Base-by-base conservation (phyloP, 2,888 invertebrate genomes). In the Cepaea hortensis region DNA sequence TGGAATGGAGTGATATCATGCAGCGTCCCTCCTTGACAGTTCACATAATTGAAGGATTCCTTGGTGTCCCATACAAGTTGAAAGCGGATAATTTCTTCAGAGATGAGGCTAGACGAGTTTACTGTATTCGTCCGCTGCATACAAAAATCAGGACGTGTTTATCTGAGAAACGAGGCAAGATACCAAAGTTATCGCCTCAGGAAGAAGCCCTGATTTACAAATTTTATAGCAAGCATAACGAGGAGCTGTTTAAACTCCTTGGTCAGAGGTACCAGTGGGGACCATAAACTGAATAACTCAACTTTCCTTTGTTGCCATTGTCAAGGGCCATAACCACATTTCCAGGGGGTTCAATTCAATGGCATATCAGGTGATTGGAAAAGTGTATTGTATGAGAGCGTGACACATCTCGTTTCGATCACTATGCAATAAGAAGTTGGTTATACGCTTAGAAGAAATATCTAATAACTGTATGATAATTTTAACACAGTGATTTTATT, bases 211-310 rank as follows among this genome's bases (percentile, higher is more conserved):
- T 84, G 62, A 79, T 87, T 23, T 87, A 87, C 23, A 61, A 84
- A 7, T 87, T 80, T 46, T 87, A 84, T 80, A 70, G 50, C n/a
- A 70, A 65, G 1, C 73, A 87, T 62, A 87, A 87, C 55, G 83
- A 87, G 65, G 84, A 76, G 20, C 20, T 87, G 23, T 87, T 87
- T 68, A 23, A n/a, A 6, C 48, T 87, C 23, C 48, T 87, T 2
- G 84, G 84, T 0, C 50, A 46, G 50, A 23, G 83, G 5, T 87
- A 46, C 48, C n/a, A 79, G 13, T 87, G 87, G 87, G 72, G 48
- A 23, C 84, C 84, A 7, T n/a, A 7, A 18, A 20, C 11, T n/a
- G 79, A 55, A 11, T 6, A 55, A 11, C 55, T 55, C 55, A 55
- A 9, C 55, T 55, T 11, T 55, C 55, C 55, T 55, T 55, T 55